phyloP scores from a whole-genome alignment of 2,797 vertebrate species.

The Fundulus diaphanus region DNA sequence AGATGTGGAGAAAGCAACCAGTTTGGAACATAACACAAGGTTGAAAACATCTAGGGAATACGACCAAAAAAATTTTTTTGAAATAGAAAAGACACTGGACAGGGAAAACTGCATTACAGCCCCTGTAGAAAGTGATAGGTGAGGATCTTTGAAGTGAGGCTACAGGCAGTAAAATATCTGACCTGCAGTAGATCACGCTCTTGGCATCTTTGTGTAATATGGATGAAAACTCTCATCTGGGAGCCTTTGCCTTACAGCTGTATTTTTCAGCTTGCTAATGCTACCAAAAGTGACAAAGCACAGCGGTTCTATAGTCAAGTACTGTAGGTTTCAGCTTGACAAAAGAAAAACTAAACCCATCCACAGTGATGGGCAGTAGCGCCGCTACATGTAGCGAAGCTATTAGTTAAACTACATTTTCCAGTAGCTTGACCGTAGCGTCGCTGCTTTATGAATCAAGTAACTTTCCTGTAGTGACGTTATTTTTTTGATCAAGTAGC shows the following conservation, averaged over 20 bases:
- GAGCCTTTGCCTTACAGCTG: neutral
- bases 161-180: neutral
- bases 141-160: neutral
- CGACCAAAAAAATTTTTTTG: neutral
- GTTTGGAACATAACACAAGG: conserved; percentile 4
- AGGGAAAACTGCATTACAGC: neutral
- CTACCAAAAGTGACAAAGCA: neutral
- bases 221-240: neutral
- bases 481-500: no score
- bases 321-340: neutral
- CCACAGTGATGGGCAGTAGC: no score
- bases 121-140: neutral
- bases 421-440: no score
- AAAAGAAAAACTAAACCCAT: no score
- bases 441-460: no score
- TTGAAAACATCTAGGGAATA: neutral
- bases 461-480: no score
- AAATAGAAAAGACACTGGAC: neutral
- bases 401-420: no score
- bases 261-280: neutral
- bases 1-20: conserved; percentile 24
- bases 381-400: no score
- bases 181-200: neutral
- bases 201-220: neutral
- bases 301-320: no score